Percentiles rank a stretch among this genome's conserved stretches.
phyloP scores from a whole-genome alignment of 2,888 invertebrate genomes.

The Eudasyphora cyanicolor region DNA sequence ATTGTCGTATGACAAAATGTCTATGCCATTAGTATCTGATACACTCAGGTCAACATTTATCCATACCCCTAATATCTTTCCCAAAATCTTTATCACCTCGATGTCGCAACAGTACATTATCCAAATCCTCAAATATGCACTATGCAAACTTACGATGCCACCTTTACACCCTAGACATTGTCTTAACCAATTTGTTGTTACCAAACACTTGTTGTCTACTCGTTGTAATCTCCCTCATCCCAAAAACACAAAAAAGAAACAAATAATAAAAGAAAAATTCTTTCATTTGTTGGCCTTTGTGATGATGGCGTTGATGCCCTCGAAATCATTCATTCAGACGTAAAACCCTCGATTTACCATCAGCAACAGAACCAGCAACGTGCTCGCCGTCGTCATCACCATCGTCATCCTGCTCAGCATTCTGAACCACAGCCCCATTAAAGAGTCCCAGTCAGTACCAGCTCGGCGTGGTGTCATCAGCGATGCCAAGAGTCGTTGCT shows the following conservation, averaged over 20 bases:
- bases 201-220: constrained; percentile 28
- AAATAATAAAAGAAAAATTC: background rate
- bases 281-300: background rate
- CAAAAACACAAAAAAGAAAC: background rate
- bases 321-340: constrained; percentile 22
- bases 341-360: constrained; percentile 15
- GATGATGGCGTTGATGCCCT: constrained; percentile 22
- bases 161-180: background rate
- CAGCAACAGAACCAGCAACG: constrained; percentile 44
- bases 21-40: too few species aligned
- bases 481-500: background rate
- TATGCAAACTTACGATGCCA: background rate
- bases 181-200: background rate
- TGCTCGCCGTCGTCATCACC: background rate
- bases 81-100: background rate
- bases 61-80: background rate
- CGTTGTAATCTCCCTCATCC: background rate
- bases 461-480: constrained; percentile 43
- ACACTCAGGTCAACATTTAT: background rate
- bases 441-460: constrained; percentile 43
- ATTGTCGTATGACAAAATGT: too few species aligned
- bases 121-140: constrained; percentile 11
- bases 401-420: constrained; percentile 23
- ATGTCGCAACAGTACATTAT: background rate
- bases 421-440: constrained; percentile 1